phyloP scores from a whole-genome alignment of 1,140 invertebrate species.

The Rhyzopertha dominica region DNA sequence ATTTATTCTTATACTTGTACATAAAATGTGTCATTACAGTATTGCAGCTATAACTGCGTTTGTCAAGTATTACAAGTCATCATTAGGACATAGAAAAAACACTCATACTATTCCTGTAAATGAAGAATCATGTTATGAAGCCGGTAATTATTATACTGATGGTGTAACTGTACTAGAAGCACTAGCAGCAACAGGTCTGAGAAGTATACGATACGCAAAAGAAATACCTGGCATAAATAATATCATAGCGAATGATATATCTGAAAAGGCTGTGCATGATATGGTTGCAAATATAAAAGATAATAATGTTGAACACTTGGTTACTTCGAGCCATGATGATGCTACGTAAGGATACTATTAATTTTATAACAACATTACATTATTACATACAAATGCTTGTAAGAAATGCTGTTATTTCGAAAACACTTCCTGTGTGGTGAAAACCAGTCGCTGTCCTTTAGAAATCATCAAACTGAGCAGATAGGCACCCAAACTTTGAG shows the following conservation, averaged over 20 bases:
- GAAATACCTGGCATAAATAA: slow-evolving; percentile 79
- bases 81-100: slow-evolving; percentile 7
- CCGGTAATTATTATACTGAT: slow-evolving; percentile 44
- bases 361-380: too few species aligned
- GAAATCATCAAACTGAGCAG: too few species aligned
- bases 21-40: slow-evolving; percentile 37
- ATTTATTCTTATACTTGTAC: background rate
- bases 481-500: too few species aligned
- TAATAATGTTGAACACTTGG: slow-evolving; percentile 72
- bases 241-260: slow-evolving; percentile 93
- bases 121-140: slow-evolving; percentile 7
- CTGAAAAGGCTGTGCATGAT: slow-evolving; percentile 75
- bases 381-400: too few species aligned
- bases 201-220: slow-evolving; percentile 94
- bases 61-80: slow-evolving; percentile 46
- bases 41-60: slow-evolving; percentile 59
- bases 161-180: slow-evolving; percentile 84
- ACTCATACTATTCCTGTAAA: slow-evolving; percentile 1
- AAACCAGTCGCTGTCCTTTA: too few species aligned
- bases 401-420: too few species aligned
- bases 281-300: slow-evolving; percentile 78
- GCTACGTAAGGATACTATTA: slow-evolving; percentile 68
- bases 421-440: too few species aligned
- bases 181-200: slow-evolving; percentile 87
- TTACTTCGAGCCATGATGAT: slow-evolving; percentile 72